These are phyloP conservation scores for Danio albolineatus DNA, from an alignment of 2,797 vertebrate genomes.

Conservation along the genomic window DNA sequence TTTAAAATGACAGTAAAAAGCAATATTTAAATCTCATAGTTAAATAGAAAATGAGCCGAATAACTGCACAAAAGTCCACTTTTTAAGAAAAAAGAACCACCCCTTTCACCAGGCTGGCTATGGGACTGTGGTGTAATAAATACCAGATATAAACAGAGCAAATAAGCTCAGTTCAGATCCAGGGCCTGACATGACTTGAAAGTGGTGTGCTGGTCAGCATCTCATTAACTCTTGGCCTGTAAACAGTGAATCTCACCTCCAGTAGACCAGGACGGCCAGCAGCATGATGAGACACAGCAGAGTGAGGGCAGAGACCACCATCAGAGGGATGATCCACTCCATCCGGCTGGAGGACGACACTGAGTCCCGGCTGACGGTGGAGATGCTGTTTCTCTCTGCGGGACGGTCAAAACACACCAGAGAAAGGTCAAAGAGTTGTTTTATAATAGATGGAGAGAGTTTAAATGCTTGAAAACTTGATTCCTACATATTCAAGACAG, in stretches of 20 bases:
- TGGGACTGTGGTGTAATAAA: no score
- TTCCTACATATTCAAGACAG: neutral
- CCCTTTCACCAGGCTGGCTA: no score
- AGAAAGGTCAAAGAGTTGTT: neutral
- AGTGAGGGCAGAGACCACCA: constrained; percentile 95
- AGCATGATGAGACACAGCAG: constrained; percentile 96
- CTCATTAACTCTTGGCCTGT: neutral
- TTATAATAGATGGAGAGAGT: neutral
- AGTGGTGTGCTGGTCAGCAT: neutral
- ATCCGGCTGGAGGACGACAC: constrained; percentile 84
- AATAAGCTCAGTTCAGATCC: neutral
- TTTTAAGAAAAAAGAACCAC: no score
- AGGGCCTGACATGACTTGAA: neutral
- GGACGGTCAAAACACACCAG: neutral
- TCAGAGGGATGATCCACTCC: constrained; percentile 97
- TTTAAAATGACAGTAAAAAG: no score
- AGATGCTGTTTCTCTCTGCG: constrained; percentile 84
- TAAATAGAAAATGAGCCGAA: no score
- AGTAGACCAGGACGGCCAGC: constrained; percentile 94
- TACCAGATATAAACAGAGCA: no score
- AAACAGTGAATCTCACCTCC: constrained; percentile 86
- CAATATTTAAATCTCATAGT: no score
- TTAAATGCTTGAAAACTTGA: neutral
- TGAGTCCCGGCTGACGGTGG: constrained; percentile 83
- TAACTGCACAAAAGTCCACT: no score